phyloP scores from a whole-genome alignment of 1,140 invertebrate genomes.

The Temnothorax nylanderi region DNA sequence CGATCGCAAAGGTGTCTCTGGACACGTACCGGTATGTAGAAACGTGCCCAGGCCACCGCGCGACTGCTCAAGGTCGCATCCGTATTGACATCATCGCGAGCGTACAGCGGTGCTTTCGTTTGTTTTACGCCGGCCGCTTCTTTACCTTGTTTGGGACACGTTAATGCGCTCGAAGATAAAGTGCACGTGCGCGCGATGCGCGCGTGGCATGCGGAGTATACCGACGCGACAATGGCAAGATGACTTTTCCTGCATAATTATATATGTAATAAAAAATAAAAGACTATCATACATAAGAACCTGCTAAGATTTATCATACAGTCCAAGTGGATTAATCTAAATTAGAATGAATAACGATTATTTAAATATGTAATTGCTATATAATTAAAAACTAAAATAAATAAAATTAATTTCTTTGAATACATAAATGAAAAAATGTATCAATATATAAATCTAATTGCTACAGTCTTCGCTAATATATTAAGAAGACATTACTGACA shows the following conservation, averaged over 20 bases:
- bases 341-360: not conserved
- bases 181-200: slow-evolving; percentile 44
- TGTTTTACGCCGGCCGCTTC: slow-evolving; percentile 67
- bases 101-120: slow-evolving; percentile 70
- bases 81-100: slow-evolving; percentile 78
- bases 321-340: not conserved
- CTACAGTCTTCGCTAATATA: not conserved
- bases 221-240: not conserved
- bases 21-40: slow-evolving; percentile 68
- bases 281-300: not conserved
- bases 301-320: not conserved
- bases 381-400: not conserved
- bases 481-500: not conserved
- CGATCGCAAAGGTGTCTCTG: slow-evolving; percentile 16
- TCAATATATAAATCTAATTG: not conserved
- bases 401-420: not conserved
- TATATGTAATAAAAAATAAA: not conserved
- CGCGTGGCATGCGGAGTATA: slow-evolving; percentile 16
- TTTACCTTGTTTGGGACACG: slow-evolving; percentile 73
- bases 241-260: not conserved
- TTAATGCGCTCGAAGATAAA: slow-evolving; percentile 63
- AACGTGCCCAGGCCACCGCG: slow-evolving; percentile 77
- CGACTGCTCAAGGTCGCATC: slow-evolving; percentile 75
- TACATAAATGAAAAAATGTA: not conserved
- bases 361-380: not conserved